Evolutionary conservation across 1,140 invertebrate genomes (phyloP).

Genomic region (Ceratosolen fusciceps): DNA sequence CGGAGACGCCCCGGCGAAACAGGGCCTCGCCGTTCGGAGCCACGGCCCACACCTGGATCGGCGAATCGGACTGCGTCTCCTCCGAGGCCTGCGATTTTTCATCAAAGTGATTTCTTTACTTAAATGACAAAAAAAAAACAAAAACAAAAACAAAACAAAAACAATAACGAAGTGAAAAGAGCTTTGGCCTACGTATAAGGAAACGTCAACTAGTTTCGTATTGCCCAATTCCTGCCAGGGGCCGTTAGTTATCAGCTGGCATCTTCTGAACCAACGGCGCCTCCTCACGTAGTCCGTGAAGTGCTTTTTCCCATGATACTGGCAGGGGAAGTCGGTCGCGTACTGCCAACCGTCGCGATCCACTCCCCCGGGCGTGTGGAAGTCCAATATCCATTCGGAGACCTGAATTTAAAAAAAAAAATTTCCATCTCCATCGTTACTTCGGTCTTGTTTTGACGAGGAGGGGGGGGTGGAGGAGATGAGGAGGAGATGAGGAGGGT

Average conservation of each 20-base stretch:
- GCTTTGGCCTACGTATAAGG: conserved; percentile 76
- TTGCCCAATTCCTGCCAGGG: conserved; percentile 90
- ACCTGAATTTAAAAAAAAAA: conserved; percentile 71
- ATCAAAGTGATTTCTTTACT: too few species aligned
- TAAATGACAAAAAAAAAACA: too few species aligned
- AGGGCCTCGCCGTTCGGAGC: conserved; percentile 87
- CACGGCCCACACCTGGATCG: conserved; percentile 83
- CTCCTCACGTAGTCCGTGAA: conserved; percentile 91
- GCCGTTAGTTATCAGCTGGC: conserved; percentile 84
- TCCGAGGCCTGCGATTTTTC: neutral
- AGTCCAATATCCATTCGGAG: conserved; percentile 92
- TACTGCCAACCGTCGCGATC: conserved; percentile 96
- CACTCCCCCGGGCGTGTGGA: conserved; percentile 88
- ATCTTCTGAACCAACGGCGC: conserved; percentile 87
- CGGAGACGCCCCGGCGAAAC: conserved; percentile 82
- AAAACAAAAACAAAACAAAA: too few species aligned
- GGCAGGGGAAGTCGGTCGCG: conserved; percentile 89
- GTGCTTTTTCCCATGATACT: conserved; percentile 87
- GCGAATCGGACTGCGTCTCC: conserved; percentile 52
- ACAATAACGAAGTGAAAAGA: neutral
- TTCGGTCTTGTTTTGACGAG: too few species aligned
- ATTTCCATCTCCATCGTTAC: too few species aligned
- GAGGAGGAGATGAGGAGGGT: too few species aligned
- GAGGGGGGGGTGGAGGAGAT: too few species aligned
- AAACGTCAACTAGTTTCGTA: conserved; percentile 86